A percentile compares a stretch with the other conserved stretches of the same genome.
phyloP scores from a whole-genome alignment of 2,797 vertebrate species.

The Gymnopithys bicolor region DNA sequence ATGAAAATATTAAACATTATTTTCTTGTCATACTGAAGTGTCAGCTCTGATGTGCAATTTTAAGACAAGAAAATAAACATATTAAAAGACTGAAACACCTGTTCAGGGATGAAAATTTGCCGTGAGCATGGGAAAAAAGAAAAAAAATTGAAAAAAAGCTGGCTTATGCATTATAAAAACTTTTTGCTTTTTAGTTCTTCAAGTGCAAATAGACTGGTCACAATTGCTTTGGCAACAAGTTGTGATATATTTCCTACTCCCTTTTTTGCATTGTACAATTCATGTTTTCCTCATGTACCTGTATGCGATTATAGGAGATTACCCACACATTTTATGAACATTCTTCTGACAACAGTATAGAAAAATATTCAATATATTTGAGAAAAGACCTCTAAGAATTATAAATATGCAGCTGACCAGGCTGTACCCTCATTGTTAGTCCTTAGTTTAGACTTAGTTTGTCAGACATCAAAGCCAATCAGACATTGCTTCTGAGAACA shows the following conservation, averaged over 20 bases:
- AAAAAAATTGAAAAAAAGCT: neutral
- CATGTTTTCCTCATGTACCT: neutral
- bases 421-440: neutral
- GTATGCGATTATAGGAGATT: neutral
- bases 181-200: neutral
- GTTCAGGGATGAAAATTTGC: neutral
- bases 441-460: neutral
- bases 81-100: neutral
- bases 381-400: neutral
- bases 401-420: neutral
- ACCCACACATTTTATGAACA: neutral
- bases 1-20: neutral
- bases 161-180: neutral
- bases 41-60: neutral
- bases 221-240: neutral
- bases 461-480: neutral
- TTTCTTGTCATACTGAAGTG: neutral
- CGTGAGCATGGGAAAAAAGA: neutral
- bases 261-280: neutral
- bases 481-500: neutral
- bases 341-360: neutral
- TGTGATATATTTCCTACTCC: neutral
- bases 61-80: neutral
- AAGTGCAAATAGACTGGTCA: neutral
- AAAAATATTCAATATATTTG: neutral